Conservation (phyloP, 2,888 invertebrate genomes). For the Pseudococcus jackbeardsleyi region DNA sequence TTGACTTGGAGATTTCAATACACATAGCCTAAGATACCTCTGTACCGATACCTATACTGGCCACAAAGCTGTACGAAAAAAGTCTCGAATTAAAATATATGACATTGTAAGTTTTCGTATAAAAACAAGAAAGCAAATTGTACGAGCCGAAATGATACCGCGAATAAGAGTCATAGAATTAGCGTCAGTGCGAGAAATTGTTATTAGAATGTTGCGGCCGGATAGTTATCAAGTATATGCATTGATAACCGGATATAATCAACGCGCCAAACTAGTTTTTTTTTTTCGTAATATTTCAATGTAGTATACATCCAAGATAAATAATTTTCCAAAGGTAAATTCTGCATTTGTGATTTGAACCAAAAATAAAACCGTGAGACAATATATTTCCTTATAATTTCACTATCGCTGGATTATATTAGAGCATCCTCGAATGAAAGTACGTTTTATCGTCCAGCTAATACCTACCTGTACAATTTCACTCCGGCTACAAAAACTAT, state of each 20-base stretch:
- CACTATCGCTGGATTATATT: constrained; percentile 8
- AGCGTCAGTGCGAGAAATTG: constrained; percentile 36
- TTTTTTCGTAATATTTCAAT: constrained; percentile 19
- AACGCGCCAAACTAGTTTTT: constrained; percentile 41
- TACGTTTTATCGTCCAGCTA: background rate
- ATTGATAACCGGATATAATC: constrained; percentile 52
- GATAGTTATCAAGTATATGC: constrained; percentile 21
- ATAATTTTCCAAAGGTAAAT: constrained; percentile 11
- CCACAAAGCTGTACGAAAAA: constrained; percentile 9
- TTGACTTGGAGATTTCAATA: constrained; percentile 6
- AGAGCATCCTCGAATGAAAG: constrained; percentile 35
- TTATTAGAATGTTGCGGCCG: constrained; percentile 39
- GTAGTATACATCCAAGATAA: background rate
- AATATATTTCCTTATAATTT: constrained; percentile 38
- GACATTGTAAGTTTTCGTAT: constrained; percentile 22
- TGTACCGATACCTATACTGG: background rate
- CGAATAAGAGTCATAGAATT: constrained; percentile 30
- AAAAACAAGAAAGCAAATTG: constrained; percentile 16
- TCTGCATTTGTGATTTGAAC: constrained; percentile 17
- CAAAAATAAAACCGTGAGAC: constrained; percentile 48
- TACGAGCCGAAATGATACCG: constrained; percentile 4
- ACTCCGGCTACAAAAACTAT: background rate
- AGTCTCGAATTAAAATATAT: constrained; percentile 40
- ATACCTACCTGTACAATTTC: constrained; percentile 2
- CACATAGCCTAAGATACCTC: background rate